Evolutionary conservation across 2,888 invertebrate species (phyloP).

Genomic region (Digitonthophagus gazella): DNA sequence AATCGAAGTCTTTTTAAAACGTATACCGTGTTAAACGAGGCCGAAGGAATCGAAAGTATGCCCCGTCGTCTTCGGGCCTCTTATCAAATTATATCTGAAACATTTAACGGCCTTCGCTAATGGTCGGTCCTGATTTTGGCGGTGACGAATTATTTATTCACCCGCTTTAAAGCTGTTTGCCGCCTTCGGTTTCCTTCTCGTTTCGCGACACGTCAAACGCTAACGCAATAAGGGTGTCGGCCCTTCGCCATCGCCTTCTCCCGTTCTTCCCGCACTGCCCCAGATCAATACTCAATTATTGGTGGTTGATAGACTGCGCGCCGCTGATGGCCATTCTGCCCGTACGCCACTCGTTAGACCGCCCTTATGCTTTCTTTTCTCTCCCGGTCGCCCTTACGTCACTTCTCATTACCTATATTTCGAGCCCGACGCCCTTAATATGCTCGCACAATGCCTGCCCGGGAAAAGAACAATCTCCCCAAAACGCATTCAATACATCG

Average conservation of each 20-base stretch:
- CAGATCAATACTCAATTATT: constrained; percentile 54
- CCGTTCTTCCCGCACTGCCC: constrained; percentile 39
- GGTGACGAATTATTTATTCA: constrained; percentile 8
- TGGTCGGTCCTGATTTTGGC: constrained; percentile 8
- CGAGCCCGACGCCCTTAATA: constrained; percentile 8
- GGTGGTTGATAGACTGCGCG: constrained; percentile 50
- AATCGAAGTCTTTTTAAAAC: constrained; percentile 24
- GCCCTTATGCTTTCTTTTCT: constrained; percentile 38
- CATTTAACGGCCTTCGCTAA: constrained; percentile 6
- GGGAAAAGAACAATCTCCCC: background rate
- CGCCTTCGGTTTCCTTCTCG: background rate
- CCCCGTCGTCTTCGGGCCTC: constrained; percentile 9
- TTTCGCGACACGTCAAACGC: constrained; percentile 33
- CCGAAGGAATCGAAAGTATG: constrained; percentile 19
- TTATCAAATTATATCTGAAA: constrained; percentile 17
- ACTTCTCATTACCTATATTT: constrained; percentile 14
- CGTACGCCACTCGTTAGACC: constrained; percentile 48
- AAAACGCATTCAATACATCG: background rate
- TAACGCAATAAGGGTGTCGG: constrained; percentile 31
- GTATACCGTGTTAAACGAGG: constrained; percentile 21
- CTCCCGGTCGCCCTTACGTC: constrained; percentile 2
- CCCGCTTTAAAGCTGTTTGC: background rate
- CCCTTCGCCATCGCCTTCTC: constrained; percentile 29
- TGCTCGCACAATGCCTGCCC: constrained; percentile 3
- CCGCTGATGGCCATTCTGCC: constrained; percentile 46